Evolutionary conservation across 2,113 vertebrate genomes (phyloP).

Genomic region (Probosciger aterrimus): DNA sequence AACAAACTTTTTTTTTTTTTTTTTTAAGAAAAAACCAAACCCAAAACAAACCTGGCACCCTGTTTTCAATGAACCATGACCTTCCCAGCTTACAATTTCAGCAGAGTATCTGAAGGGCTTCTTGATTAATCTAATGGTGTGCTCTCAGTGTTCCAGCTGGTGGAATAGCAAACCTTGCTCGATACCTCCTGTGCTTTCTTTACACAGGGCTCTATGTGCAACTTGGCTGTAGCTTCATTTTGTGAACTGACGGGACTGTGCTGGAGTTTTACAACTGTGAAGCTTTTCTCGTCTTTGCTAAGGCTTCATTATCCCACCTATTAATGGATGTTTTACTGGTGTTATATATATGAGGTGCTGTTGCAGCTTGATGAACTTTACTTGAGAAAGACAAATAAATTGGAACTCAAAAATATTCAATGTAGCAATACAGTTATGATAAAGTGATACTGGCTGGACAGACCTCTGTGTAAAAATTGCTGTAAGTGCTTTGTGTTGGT

Average conservation of each 20-base stretch:
- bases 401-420: rapidly evolving
- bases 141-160: not conserved
- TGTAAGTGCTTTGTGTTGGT: not conserved
- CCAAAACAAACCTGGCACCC: not conserved
- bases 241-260: not conserved
- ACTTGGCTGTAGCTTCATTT: not conserved
- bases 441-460: not conserved
- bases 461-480: not conserved
- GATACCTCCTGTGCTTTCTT: not conserved
- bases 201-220: not conserved
- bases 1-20: not conserved
- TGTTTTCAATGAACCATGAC: rapidly evolving
- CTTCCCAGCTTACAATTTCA: not conserved
- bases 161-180: not conserved
- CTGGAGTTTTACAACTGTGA: not conserved
- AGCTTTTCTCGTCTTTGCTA: not conserved
- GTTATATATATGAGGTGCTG: not conserved
- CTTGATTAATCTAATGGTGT: not conserved
- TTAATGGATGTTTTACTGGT: not conserved
- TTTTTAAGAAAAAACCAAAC: not conserved
- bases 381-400: not conserved
- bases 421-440: rapidly evolving
- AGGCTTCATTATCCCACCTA: not conserved
- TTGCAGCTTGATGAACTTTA: not conserved
- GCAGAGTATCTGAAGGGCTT: not conserved